phyloP scores from a whole-genome alignment of 1,140 invertebrate species.

The Archivesica marissinica region DNA sequence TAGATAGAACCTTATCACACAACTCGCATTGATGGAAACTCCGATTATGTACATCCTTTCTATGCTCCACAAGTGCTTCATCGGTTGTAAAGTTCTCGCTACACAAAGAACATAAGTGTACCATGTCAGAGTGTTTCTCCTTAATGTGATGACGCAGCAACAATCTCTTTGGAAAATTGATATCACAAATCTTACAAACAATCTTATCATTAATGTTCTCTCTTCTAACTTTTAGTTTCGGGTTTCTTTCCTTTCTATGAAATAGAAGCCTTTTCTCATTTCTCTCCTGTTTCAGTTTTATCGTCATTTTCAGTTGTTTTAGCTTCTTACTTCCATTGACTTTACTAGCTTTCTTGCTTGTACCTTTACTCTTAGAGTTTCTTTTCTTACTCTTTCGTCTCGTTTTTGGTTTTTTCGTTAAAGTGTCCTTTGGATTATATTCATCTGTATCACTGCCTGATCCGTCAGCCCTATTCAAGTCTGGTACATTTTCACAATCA shows the following conservation, averaged over 20 bases:
- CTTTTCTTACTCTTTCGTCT: not conserved
- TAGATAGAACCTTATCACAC: constrained; percentile 39
- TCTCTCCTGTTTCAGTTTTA: not conserved
- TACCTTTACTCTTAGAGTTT: not conserved
- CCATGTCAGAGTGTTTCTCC: not conserved
- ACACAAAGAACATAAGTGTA: constrained; percentile 3
- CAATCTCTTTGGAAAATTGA: not conserved
- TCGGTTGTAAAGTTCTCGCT: not conserved
- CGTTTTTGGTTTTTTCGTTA: not conserved
- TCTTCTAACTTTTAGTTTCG: not conserved
- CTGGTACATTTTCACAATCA: not conserved
- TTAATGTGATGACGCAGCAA: constrained; percentile 7
- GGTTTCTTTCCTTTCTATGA: not conserved
- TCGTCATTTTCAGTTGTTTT: constrained; percentile 21
- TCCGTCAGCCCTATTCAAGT: not conserved
- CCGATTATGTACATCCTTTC: not conserved
- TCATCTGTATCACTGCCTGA: constrained; percentile 24
- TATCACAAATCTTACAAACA: constrained; percentile 5
- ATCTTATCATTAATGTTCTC: not conserved
- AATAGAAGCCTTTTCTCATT: not conserved
- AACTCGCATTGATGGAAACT: constrained; percentile 17
- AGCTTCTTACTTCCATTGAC: not conserved
- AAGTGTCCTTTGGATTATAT: not conserved
- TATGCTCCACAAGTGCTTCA: constrained; percentile 7
- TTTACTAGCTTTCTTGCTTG: not conserved